phyloP scores from a whole-genome alignment of 2,113 vertebrate genomes.

The Anthoscopus minutus region DNA sequence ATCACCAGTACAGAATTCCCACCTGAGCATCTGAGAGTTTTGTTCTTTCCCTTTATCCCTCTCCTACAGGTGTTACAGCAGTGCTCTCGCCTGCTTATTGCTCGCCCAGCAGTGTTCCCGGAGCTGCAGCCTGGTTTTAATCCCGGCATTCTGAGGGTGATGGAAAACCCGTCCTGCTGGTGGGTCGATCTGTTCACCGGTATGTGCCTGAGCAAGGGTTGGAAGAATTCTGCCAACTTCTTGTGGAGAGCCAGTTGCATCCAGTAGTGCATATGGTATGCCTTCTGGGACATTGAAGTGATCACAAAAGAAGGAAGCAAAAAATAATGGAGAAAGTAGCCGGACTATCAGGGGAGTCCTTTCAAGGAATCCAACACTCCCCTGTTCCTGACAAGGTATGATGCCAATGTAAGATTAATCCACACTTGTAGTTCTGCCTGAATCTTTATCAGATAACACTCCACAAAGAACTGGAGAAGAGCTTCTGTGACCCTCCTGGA shows the following conservation, averaged over 20 bases:
- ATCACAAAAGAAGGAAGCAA: not conserved
- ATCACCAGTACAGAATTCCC: accelerated
- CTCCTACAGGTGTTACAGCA: not conserved
- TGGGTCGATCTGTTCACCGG: not conserved
- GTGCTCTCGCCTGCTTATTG: not conserved
- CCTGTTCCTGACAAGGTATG: not conserved
- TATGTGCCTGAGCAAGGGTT: not conserved
- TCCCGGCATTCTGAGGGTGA: not conserved
- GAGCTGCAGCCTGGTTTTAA: not conserved
- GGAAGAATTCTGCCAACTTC: not conserved
- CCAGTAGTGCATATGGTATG: not conserved
- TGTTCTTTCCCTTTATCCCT: too few relatives aligned
- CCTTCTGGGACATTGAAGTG: not conserved
- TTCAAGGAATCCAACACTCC: not conserved
- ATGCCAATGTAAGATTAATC: not conserved
- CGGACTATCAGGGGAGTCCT: not conserved
- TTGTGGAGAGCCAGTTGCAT: not conserved
- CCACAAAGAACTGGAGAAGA: not conserved
- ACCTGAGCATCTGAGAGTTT: not conserved
- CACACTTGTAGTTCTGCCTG: not conserved
- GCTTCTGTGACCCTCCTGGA: not conserved
- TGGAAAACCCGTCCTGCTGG: not conserved
- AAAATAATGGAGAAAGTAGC: not conserved
- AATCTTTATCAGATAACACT: not conserved
- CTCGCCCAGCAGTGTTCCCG: not conserved